These are phyloP conservation scores for Timema cristinae DNA, from an alignment of 2,888 invertebrate species.

Conservation along the genomic window DNA sequence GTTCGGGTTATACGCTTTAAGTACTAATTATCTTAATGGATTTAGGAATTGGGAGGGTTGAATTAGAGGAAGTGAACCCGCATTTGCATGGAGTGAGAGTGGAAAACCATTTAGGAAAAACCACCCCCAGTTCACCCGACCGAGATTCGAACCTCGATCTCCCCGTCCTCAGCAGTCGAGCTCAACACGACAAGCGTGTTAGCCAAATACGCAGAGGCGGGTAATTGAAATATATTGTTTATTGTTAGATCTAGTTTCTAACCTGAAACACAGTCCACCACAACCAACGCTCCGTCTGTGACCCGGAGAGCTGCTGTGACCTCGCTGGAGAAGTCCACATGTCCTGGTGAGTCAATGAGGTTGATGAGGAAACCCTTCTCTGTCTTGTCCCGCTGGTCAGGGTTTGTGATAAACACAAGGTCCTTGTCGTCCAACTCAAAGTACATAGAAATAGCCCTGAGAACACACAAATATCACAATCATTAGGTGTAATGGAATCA, in stretches of 20 bases:
- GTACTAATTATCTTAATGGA: too few species aligned
- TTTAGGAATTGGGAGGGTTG: too few species aligned
- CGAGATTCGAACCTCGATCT: background rate
- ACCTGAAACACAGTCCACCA: conserved; percentile 99
- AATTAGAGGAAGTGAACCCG: too few species aligned
- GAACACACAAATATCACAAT: conserved; percentile 33
- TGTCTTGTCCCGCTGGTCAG: conserved; percentile 85
- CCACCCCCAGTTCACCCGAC: too few species aligned
- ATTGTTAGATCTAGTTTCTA: conserved; percentile 31
- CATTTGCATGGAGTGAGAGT: too few species aligned
- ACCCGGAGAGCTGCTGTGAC: conserved; percentile 99
- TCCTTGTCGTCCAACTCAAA: conserved; percentile 96
- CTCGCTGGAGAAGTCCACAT: conserved; percentile 99
- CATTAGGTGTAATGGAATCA: background rate
- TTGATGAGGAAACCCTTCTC: conserved; percentile 98
- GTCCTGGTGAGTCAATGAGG: conserved; percentile 99
- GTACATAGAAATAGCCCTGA: conserved; percentile 98
- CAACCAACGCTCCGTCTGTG: conserved; percentile 98
- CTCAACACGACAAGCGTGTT: too few species aligned
- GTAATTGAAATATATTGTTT: background rate
- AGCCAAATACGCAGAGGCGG: too few species aligned
- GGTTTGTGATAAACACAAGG: conserved; percentile 85
- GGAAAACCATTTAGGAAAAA: too few species aligned
- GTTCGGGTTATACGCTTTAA: too few species aligned
- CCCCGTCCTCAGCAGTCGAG: too few species aligned